These are phyloP conservation scores for Pyrrhia umbra DNA, from an alignment of 2,888 invertebrate species.

Conservation along the genomic window DNA sequence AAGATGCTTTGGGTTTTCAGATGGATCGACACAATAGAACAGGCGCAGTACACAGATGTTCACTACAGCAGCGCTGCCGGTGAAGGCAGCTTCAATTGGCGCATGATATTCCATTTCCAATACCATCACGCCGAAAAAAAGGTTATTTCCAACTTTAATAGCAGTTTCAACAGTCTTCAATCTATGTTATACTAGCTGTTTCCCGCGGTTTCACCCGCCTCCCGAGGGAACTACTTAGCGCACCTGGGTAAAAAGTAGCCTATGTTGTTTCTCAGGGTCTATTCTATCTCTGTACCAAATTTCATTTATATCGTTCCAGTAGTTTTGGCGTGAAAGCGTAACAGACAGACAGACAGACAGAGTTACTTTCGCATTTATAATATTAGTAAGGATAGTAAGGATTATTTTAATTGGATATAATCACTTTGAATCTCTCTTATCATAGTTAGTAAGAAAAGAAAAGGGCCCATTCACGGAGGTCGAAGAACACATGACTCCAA, in stretches of 20 bases:
- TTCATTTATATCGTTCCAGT: too few relatives aligned
- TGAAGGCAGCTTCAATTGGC: slow-evolving; percentile 97
- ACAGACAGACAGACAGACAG: too few relatives aligned
- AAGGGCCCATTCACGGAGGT: slow-evolving; percentile 87
- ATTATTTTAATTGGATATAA: too few relatives aligned
- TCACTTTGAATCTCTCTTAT: neutral
- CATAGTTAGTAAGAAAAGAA: slow-evolving; percentile 91
- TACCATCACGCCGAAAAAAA: slow-evolving; percentile 94
- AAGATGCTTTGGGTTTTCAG: slow-evolving; percentile 71
- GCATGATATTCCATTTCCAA: slow-evolving; percentile 95
- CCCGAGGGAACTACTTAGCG: too few relatives aligned
- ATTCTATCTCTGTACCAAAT: too few relatives aligned
- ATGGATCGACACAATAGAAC: slow-evolving; percentile 92
- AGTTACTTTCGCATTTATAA: too few relatives aligned
- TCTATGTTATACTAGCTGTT: too few relatives aligned
- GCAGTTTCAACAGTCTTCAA: neutral
- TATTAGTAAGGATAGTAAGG: too few relatives aligned
- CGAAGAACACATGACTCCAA: slow-evolving; percentile 93
- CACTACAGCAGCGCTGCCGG: slow-evolving; percentile 95
- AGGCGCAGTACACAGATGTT: slow-evolving; percentile 95
- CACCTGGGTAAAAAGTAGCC: too few relatives aligned
- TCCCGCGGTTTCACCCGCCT: too few relatives aligned
- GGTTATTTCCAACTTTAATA: slow-evolving; percentile 69
- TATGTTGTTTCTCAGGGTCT: too few relatives aligned
- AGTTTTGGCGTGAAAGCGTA: too few relatives aligned